A percentile compares a stretch with the other conserved stretches of the same genome.
These are phyloP conservation scores for Leptinotarsa lineolata DNA, from an alignment of 1,140 invertebrate genomes.

Conservation along the genomic window DNA sequence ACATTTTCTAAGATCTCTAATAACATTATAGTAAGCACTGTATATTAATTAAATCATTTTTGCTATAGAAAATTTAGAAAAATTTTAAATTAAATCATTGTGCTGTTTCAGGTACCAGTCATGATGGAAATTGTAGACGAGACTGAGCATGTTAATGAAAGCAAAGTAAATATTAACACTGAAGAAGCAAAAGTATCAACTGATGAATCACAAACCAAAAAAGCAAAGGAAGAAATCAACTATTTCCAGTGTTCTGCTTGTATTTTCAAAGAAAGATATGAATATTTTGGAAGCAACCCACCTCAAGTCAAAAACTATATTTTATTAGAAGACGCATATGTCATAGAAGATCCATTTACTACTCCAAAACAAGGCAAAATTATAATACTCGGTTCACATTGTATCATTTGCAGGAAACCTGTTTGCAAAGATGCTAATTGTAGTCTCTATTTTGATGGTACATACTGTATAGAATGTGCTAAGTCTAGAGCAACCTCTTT, in stretches of 20 bases:
- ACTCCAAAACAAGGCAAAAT: conserved; percentile 69
- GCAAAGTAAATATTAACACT: no score
- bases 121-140: no score
- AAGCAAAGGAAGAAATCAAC: conserved; percentile 37
- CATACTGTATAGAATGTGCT: conserved; percentile 75
- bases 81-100: no score
- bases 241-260: conserved; percentile 70
- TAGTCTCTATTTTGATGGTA: conserved; percentile 77
- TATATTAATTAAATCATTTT: no score
- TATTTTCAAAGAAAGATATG: conserved; percentile 67
- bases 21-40: no score
- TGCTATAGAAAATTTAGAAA: no score
- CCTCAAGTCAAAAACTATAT: conserved; percentile 67
- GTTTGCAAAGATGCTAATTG: conserved; percentile 77
- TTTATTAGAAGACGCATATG: conserved; percentile 67
- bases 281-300: conserved; percentile 73
- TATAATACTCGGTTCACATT: conserved; percentile 75
- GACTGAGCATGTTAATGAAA: no score
- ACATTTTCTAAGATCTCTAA: no score
- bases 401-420: conserved; percentile 66
- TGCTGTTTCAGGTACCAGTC: no score
- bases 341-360: conserved; percentile 84
- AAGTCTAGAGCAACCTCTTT: conserved; percentile 55
- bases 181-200: no score
- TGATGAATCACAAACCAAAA: neutral